Evolutionary conservation across 2,888 invertebrate genomes (phyloP), one percentile per base, ranked within the genome.

Genomic region (Parthenolecanium corni): DNA sequence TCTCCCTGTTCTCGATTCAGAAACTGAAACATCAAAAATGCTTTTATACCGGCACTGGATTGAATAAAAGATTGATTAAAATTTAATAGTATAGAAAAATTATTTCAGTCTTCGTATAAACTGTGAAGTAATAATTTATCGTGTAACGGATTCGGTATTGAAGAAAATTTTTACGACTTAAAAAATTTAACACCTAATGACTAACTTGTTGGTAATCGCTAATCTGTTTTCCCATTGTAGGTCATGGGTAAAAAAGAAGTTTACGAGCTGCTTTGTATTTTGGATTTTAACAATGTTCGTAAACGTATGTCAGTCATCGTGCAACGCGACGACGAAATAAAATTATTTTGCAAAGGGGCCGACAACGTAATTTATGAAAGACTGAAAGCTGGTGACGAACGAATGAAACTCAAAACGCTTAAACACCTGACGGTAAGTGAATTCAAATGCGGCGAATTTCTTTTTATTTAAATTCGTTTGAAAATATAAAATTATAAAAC

Each of bases 261-360:
- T 1, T 95, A 96, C 77, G 94, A 98, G 75, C 80, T 98, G 70
- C 80, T 98, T 69, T 92, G 92, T 76, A 98, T 98, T 76, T 82
- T 98, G 72, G 98, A 98, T 79, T 98, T 98, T 78, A 96, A 98
- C 80, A 98, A 98, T 78, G 90, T 94, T 69, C 81, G 98, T 70
- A 98, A 98, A 78, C 80, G 98, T 74, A 98, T 98, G 98, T 97
- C 97, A 68, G 97, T 97, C 71, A 89, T 92, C 73, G 77, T 92
- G 71, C 80, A 88, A 72, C 83, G 82, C 74, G 86, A 68, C 36
- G 57, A 64, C 9, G 82, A 84, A 73, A 81, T 91, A 71, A 82
- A 86, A 73, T 81, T 98, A 72, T 94, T 89, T 76, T 96, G 96
- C 76, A 98, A 98, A 80, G 96, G 95, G 69, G 97, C 97, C 66